phyloP scores from a whole-genome alignment of 2,888 invertebrate species.

The Heteromurus nitidus region DNA sequence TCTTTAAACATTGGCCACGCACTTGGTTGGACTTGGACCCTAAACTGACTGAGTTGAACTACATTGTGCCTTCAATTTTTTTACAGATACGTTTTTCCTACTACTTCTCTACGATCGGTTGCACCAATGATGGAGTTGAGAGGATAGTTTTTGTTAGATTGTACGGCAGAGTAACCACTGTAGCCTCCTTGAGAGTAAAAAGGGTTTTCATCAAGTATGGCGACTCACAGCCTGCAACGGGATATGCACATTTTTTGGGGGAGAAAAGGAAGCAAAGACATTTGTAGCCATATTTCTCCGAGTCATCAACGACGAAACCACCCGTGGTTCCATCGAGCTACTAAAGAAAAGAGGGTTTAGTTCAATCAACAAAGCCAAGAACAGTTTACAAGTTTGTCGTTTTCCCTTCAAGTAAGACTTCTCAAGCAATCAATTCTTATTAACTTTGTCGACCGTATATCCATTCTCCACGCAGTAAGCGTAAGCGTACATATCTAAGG shows the following conservation, averaged over 20 bases:
- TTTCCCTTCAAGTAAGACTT: constrained; percentile 32
- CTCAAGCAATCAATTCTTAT: constrained; percentile 55
- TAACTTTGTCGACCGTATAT: constrained; percentile 38
- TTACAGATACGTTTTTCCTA: no score
- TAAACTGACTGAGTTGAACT: no score
- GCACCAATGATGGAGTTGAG: no score
- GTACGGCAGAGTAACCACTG: not conserved
- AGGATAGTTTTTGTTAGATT: not conserved
- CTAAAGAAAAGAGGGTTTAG: constrained; percentile 35
- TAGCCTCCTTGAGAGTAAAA: not conserved
- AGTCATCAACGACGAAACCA: constrained; percentile 53
- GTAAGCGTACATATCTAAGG: not conserved
- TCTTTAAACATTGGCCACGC: no score
- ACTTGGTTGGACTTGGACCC: no score
- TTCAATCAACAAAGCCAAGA: constrained; percentile 47
- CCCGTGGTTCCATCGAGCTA: constrained; percentile 46
- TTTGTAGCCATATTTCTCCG: constrained; percentile 41
- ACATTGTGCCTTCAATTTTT: no score
- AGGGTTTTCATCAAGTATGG: no score
- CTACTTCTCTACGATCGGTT: no score
- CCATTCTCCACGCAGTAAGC: not conserved
- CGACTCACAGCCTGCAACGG: no score
- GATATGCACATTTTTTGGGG: not conserved
- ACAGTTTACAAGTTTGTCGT: constrained; percentile 45
- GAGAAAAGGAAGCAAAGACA: constrained; percentile 13